phyloP scores from a whole-genome alignment of 2,797 vertebrate genomes.

The Neosilurus mollespiculum region DNA sequence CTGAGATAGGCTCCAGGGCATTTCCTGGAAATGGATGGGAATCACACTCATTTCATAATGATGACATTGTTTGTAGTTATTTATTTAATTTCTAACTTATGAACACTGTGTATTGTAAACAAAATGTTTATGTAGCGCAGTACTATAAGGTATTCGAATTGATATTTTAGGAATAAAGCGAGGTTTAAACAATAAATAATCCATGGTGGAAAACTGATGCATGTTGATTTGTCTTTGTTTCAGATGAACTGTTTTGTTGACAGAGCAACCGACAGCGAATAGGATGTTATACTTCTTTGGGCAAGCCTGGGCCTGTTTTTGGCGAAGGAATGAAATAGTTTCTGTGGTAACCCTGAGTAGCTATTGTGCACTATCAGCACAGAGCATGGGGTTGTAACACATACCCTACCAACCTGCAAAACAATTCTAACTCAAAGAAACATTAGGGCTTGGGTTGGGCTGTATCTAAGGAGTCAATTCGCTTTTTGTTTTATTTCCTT shows the following conservation, averaged over 20 bases:
- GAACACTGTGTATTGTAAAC: not conserved
- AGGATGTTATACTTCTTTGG: not conserved
- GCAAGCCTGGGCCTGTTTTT: slow-evolving; percentile 51
- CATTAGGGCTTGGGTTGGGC: slow-evolving; percentile 9
- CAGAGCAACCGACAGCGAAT: slow-evolving; percentile 11
- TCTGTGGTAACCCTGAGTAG: slow-evolving; percentile 46
- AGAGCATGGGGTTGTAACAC: not conserved
- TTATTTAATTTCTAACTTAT: not conserved
- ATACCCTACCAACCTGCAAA: slow-evolving; percentile 47
- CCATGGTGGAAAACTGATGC: not conserved
- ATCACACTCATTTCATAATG: not conserved
- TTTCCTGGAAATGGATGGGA: not conserved
- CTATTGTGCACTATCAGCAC: slow-evolving; percentile 41
- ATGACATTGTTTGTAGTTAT: not conserved
- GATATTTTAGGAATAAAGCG: not conserved
- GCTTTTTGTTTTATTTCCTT: slow-evolving; percentile 25
- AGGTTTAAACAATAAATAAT: not conserved
- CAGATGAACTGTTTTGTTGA: not conserved
- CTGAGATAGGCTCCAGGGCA: too few relatives aligned
- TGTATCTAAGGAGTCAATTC: slow-evolving; percentile 33
- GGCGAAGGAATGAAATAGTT: slow-evolving; percentile 26
- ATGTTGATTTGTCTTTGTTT: not conserved
- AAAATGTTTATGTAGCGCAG: not conserved
- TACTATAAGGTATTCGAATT: not conserved
- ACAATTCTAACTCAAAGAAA: slow-evolving; percentile 24